Evolutionary conservation across 2,888 invertebrate species (phyloP), one percentile per base, ranked within the genome.

Genomic region (Eupithecia tripunctaria): DNA sequence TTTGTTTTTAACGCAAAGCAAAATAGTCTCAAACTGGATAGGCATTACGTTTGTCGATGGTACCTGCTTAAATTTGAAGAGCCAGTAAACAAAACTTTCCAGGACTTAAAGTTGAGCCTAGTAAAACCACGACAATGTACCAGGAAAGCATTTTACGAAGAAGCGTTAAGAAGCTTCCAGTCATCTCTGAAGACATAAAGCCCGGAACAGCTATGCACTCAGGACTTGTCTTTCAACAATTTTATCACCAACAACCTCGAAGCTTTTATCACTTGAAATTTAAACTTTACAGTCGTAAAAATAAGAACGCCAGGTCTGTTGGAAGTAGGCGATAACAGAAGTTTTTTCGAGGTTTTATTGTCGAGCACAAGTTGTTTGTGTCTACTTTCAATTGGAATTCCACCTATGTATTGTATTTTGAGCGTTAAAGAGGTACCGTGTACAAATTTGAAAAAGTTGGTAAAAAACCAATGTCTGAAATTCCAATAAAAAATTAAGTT

Each of bases 121-220:
- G 74, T 77, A 75, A 78, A 77, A 79, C 77, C 75, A 75, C 73
- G 29, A 74, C 76, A 77, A 81, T 78, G 72, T 78, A 79, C 78
- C 64, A 78, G 78, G 85, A 90, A 91, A 89, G 84, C 88, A 90
- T 91, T 92, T 92, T 91, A 91, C 89, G 82, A 84, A 83, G 89
- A 88, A 89, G 83, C 89, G 85, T 84, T 92, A 92, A 92, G 91
- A 82, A 88, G 91, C 90, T 89, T 88, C 85, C 83, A 85, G 84
- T 84, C 87, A 87, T 88, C 88, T 84, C 86, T 84, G 84, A 85
- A 85, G 89, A 90, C 89, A 88, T 91, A 90, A 92, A 92, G 90
- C 91, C 88, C 84, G 86, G 85, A 89, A 88, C 89, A 88, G 86
- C 86, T 82, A 85, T 87, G 90, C 91, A 91, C 91, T 92, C 88